Conservation (phyloP, 2,888 invertebrate species). For the Cheilosia impressa region DNA sequence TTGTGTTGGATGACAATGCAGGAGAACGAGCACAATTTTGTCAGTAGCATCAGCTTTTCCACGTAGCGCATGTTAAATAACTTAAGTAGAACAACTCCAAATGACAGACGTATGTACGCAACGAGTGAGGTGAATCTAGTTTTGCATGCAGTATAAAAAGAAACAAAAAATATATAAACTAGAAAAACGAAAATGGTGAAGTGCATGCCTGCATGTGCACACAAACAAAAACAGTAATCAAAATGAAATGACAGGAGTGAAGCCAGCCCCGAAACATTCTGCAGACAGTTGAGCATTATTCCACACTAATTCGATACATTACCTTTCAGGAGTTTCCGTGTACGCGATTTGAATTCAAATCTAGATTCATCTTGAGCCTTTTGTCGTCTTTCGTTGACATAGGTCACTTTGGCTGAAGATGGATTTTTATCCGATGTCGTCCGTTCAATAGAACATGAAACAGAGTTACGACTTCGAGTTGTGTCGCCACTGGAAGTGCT, state of each 20-base stretch:
- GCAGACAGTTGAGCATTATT: background rate
- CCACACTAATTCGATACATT: conserved; percentile 53
- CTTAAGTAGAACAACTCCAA: too few relatives aligned
- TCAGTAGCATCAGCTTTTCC: too few relatives aligned
- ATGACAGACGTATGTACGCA: too few relatives aligned
- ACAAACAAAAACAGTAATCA: background rate
- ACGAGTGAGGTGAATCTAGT: too few relatives aligned
- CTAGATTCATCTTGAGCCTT: conserved; percentile 81
- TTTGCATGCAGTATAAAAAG: too few relatives aligned
- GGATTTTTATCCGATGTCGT: conserved; percentile 82
- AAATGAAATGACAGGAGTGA: conserved; percentile 17
- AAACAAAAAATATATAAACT: too few relatives aligned
- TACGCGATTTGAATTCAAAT: conserved; percentile 82
- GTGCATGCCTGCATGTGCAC: background rate
- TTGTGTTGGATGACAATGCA: too few relatives aligned
- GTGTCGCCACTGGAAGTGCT: conserved; percentile 83
- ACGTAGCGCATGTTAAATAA: too few relatives aligned
- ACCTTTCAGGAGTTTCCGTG: conserved; percentile 83
- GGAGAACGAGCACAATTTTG: too few relatives aligned
- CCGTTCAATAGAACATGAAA: conserved; percentile 83
- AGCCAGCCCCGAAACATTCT: conserved; percentile 27
- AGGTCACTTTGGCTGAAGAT: conserved; percentile 81
- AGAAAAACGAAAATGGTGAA: background rate
- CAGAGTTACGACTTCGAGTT: conserved; percentile 83
- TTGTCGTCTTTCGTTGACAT: conserved; percentile 82